These are phyloP conservation scores for Candoia aspera DNA, from an alignment of 2,113 vertebrate species.

Conservation along the genomic window DNA sequence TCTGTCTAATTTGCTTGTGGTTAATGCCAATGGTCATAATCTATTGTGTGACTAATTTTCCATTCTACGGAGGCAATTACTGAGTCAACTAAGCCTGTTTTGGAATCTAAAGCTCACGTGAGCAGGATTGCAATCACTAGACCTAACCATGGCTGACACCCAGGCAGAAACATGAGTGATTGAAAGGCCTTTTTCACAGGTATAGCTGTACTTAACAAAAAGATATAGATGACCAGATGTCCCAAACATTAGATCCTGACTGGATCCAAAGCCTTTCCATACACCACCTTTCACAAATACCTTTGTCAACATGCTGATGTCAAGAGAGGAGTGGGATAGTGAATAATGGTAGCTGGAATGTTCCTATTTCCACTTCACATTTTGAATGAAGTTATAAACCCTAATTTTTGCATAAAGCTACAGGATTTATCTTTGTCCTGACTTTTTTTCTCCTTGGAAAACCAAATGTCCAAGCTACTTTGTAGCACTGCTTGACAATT, in stretches of 20 bases:
- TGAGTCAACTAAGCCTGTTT: not conserved
- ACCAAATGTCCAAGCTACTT: not conserved
- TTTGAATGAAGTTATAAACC: not conserved
- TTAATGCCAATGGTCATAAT: constrained; percentile 20
- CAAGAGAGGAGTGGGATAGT: not conserved
- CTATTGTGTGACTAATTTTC: constrained; percentile 4
- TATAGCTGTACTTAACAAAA: not conserved
- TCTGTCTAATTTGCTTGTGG: constrained; percentile 40
- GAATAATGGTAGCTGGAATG: not conserved
- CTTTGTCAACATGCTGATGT: not conserved
- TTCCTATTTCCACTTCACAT: not conserved
- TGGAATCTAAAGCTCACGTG: not conserved
- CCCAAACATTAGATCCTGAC: not conserved
- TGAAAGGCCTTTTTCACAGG: not conserved
- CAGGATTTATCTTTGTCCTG: not conserved
- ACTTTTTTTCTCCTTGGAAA: not conserved
- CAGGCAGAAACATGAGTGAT: not conserved
- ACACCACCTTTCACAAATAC: not conserved
- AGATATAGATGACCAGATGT: not conserved
- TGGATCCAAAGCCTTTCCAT: too few relatives aligned
- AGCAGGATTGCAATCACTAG: not conserved
- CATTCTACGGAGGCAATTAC: too few relatives aligned
- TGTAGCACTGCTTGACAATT: not conserved
- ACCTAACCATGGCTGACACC: too few relatives aligned
- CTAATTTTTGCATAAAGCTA: not conserved